phyloP scores from a whole-genome alignment of 53 echinoderm and acorn worm genomes.

The Zoroaster sp. region DNA sequence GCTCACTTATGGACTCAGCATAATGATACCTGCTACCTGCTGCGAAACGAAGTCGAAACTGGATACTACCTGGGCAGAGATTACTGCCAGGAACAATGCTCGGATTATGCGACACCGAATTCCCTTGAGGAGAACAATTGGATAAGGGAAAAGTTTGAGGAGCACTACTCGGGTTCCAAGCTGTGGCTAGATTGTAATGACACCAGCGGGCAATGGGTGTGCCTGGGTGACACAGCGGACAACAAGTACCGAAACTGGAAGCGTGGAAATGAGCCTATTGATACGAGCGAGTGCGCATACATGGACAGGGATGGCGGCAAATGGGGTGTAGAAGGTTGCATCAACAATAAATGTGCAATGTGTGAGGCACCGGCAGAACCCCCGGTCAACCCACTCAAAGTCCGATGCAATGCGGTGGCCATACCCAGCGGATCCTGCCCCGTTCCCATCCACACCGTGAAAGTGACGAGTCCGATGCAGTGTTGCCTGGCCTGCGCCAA shows the following conservation, averaged over 20 bases:
- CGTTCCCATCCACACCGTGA: neutral
- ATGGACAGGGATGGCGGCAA: neutral
- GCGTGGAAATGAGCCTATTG: neutral
- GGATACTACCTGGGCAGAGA: neutral
- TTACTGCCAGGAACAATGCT: neutral
- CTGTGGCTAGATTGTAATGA: neutral
- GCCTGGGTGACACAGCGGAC: neutral
- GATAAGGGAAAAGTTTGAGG: neutral
- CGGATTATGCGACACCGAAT: neutral
- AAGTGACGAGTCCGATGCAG: neutral
- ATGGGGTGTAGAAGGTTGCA: neutral
- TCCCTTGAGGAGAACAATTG: neutral
- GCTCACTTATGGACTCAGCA: neutral
- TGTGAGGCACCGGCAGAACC: neutral
- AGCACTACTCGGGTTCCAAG: neutral
- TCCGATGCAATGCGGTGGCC: neutral
- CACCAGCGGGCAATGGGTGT: neutral
- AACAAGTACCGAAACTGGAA: neutral
- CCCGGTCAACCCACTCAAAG: neutral
- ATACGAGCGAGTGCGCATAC: neutral
- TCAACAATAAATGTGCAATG: neutral
- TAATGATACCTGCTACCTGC: neutral
- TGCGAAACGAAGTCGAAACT: neutral
- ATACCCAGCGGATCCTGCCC: neutral
- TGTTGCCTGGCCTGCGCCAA: neutral